Percentiles rank a stretch among this genome's conserved stretches.
phyloP scores from a whole-genome alignment of 2,888 invertebrate genomes.

The Parasteatoda lunata region DNA sequence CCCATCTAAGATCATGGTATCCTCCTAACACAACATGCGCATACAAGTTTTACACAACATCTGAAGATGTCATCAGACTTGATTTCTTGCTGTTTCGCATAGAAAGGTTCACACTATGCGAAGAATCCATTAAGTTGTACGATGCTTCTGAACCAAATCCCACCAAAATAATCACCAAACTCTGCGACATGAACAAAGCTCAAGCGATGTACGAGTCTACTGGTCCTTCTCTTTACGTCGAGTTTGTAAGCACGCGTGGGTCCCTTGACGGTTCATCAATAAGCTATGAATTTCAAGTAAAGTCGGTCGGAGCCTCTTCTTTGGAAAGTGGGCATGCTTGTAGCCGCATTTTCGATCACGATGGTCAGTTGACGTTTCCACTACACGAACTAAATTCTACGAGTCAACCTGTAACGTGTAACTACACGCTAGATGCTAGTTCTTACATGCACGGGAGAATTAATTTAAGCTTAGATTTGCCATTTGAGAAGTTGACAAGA shows the following conservation, averaged over 20 bases:
- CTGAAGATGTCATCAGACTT: conserved; percentile 89
- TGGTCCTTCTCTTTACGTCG: conserved; percentile 68
- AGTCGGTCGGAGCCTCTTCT: conserved; percentile 64
- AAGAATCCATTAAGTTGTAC: conserved; percentile 84
- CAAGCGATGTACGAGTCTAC: conserved; percentile 68
- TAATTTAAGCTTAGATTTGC: conserved; percentile 70
- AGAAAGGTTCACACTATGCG: conserved; percentile 69
- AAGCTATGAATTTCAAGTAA: conserved; percentile 70
- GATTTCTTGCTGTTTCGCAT: conserved; percentile 80
- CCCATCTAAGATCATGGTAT: conserved; percentile 80
- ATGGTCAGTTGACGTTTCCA: conserved; percentile 60
- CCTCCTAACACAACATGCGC: conserved; percentile 94
- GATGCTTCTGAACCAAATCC: conserved; percentile 92
- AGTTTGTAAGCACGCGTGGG: conserved; percentile 84
- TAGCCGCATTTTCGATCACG: conserved; percentile 57
- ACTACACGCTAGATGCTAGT: conserved; percentile 71
- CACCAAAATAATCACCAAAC: conserved; percentile 91
- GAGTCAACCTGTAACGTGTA: conserved; percentile 67
- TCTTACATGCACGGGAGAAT: conserved; percentile 71
- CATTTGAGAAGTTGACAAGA: conserved; percentile 64
- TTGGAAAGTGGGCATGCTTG: conserved; percentile 67
- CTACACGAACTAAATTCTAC: conserved; percentile 58
- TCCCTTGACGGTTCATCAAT: conserved; percentile 95
- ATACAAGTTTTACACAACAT: conserved; percentile 78
- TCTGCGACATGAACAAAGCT: conserved; percentile 84